These are phyloP conservation scores for Brachyistius frenatus DNA, from an alignment of 2,113 vertebrate species.

Conservation along the genomic window DNA sequence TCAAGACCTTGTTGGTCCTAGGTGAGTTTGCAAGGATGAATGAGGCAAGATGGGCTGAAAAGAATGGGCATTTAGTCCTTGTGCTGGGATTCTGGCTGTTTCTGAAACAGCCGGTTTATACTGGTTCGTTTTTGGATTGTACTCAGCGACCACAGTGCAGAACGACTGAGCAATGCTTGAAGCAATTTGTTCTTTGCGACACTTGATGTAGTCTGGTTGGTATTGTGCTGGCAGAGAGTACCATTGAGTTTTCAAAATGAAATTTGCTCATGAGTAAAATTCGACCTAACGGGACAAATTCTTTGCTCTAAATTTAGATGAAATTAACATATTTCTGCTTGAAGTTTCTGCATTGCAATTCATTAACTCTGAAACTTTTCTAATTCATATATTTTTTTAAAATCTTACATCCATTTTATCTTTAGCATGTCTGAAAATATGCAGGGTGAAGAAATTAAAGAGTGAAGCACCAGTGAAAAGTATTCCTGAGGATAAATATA, in stretches of 20 bases:
- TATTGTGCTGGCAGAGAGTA: neutral
- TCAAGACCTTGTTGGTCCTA: slow-evolving; percentile 60
- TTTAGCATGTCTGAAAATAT: neutral
- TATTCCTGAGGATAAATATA: neutral
- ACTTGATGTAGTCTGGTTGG: slow-evolving; percentile 20
- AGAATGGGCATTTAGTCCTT: slow-evolving; percentile 34
- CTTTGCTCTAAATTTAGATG: neutral
- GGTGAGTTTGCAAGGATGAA: slow-evolving; percentile 49
- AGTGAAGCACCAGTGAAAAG: neutral
- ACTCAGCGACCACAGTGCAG: slow-evolving; percentile 1
- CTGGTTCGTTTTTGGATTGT: slow-evolving; percentile 46
- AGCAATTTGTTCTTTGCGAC: slow-evolving; percentile 4
- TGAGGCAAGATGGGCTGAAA: slow-evolving; percentile 16
- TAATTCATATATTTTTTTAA: neutral
- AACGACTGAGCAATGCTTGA: slow-evolving; percentile 12
- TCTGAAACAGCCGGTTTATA: slow-evolving; percentile 46
- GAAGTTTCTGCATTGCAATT: neutral
- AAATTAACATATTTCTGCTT: neutral
- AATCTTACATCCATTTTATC: neutral
- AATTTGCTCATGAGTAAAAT: too few species aligned
- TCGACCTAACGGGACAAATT: neutral
- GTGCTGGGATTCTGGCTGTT: slow-evolving; percentile 17
- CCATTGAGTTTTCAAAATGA: neutral
- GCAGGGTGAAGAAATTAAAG: neutral
- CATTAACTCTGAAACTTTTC: neutral